Evolutionary conservation across 2,113 vertebrate genomes (phyloP), one percentile per base, ranked within the genome.

Genomic region (Delphinus delphis): DNA sequence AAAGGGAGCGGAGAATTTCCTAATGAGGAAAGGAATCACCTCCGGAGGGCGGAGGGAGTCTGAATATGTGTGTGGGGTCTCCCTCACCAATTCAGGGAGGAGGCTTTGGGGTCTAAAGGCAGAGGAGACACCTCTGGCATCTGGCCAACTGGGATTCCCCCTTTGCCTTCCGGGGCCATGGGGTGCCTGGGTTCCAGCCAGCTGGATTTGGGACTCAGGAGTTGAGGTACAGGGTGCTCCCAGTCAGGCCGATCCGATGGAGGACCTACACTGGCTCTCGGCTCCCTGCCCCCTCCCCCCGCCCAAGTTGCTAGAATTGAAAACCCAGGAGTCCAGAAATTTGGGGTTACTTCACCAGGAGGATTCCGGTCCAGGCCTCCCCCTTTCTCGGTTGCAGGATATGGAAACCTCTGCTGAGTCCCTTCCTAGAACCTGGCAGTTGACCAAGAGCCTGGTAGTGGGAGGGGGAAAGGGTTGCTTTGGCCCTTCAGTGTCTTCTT

Each of bases 1-100:
- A 98, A 98, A 97, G 90, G 95, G 98, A 98, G 97, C 92, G 68
- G 95, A 97, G 97, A 93, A 97, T 98, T 96, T 97, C 97, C 97
- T 98, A 98, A 98, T 92, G 98, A 98, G 98, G 98, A 96, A 97
- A 98, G 92, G 90, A 96, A 96, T 96, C 96, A 97, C 98, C 96
- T 97, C 98, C 94, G 96, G 85, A 90, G 91, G 96, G 86, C 60
- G 77, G 92, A 77, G 84, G 96, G 88, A 96, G 93, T 79, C 62
- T 58, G 62, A 33, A 26, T 50, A 13, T 63, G 73, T 86, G 91
- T 91, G 92, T 8, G 86, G 91, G 94, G 82, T 97, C 97, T 83
- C 53, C 79, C 79, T 50, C 53, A 14, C 53, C 47, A 53, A 62
- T 82, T 62, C 67, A 31, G 77, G 83, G 87, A 93, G 41, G 65